Evolutionary conservation across 2,888 invertebrate genomes (phyloP), one percentile per base, ranked within the genome.

Genomic region (Lycaena phlaeas): DNA sequence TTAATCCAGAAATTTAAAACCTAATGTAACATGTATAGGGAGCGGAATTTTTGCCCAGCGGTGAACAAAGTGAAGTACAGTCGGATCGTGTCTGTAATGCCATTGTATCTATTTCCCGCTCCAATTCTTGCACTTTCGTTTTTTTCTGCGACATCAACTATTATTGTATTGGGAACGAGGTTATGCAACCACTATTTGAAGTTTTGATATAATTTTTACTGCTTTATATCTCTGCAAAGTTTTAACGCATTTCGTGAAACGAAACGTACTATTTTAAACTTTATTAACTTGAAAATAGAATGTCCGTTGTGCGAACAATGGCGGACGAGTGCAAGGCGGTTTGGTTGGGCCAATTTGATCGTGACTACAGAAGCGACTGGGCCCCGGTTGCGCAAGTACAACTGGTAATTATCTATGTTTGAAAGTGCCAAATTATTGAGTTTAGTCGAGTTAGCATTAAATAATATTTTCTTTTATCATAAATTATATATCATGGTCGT

Each of bases 201-300:
- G 75, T 76, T 81, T 82, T 82, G 79, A 81, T 82, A 82, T 81
- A 73, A 82, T 82, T 82, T 81, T 81, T 74, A 69, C 63, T 66
- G 68, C 68, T 73, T 75, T 73, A 68, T 71, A 59, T 63, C 56
- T 44, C 40, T 40, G 53, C 62, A 53, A 58, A 44, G 5, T 41
- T 48, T 47, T 34, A 15, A 28, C 29, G 37, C n/a, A 40, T 42
- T 36, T 17, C 28, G 28, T 36, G 49, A 36, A 22, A 7, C 2
- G 4, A 14, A 14, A 2, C 9, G 4, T 15, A 12, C 22, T 11
- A 44, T 29, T 44, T 49, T 52, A 25, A 41, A 44, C 43, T 48
- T 50, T 62, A 52, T 44, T n/a, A 0, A 12, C 15, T 14, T 22
- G 2, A 10, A 0, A 9, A 14, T 53, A 64, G 47, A 49, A 57